Conservation (phyloP, 2,797 vertebrate genomes). For the Botia almorhae region DNA sequence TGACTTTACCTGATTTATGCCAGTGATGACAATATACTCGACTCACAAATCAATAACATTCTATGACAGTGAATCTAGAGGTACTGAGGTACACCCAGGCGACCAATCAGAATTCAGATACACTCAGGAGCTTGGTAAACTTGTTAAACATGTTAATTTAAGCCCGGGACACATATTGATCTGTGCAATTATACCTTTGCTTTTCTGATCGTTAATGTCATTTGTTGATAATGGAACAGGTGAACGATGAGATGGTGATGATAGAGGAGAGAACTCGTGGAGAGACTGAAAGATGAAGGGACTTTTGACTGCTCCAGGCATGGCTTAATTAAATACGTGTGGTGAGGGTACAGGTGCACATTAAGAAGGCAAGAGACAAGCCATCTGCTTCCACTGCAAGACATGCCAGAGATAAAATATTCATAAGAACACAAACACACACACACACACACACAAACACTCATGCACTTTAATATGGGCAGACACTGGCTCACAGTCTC, state of each 20-base stretch:
- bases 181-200: slow-evolving; percentile 40
- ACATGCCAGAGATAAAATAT: slow-evolving; percentile 61
- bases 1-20: slow-evolving; percentile 54
- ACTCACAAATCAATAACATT: slow-evolving; percentile 24
- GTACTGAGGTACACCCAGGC: neutral
- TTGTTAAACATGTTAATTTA: neutral
- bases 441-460: slow-evolving; percentile 26
- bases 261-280: slow-evolving; percentile 21
- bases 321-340: slow-evolving; percentile 57
- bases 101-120: neutral
- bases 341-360: slow-evolving; percentile 56
- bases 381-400: slow-evolving; percentile 60
- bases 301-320: slow-evolving; percentile 51
- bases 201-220: slow-evolving; percentile 42
- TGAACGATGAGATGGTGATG: neutral
- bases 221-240: slow-evolving; percentile 10
- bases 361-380: slow-evolving; percentile 57
- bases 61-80: neutral
- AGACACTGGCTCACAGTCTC: slow-evolving; percentile 1
- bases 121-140: slow-evolving; percentile 11
- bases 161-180: slow-evolving; percentile 37
- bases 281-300: slow-evolving; percentile 39
- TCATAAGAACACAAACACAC: slow-evolving; percentile 47
- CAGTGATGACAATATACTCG: slow-evolving; percentile 2
- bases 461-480: slow-evolving; percentile 18